Evolutionary conservation across 2,888 invertebrate species (phyloP), one percentile per base, ranked within the genome.

Genomic region (Ditula angustiorana): DNA sequence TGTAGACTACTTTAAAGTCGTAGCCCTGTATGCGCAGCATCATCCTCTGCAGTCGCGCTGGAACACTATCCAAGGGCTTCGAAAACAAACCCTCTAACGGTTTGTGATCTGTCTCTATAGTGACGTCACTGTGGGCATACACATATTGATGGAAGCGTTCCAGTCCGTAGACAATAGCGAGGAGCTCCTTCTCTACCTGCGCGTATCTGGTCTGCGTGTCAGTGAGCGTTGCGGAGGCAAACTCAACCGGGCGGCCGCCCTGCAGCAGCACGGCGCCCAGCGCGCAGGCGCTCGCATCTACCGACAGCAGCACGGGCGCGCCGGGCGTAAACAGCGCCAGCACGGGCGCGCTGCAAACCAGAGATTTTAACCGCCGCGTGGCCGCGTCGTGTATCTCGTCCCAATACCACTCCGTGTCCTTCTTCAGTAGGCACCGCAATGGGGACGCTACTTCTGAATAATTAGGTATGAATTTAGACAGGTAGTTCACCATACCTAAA

Each of bases 401-500:
- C 56, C 41, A 44, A 21, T 33, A 16, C 33, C 28, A 49, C 10
- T 26, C 16, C 0, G 60, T 56, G 49, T 75, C 69, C 5, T 24
- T 26, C 11, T 26, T 41, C 7, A 41, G 16, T 5, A 41, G 19
- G 13, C 5, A 13, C 2, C 41, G 41, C 16, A 41, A 8, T 3
- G 41, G 41, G 7, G 23, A 8, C 13, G 24, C 16, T 24, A 26
- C 26, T 2, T 23, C 26, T 0, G 76, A 72, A 33, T 67, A 74
- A 23, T 73, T 70, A 1, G 21, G 74, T 75, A 66, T 13, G 16
- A 74, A 75, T 47, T 74, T 75, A 2, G 69, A 59, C 2, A 74
- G 33, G 59, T 73, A 74, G 55, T 74, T 73, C 0, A 70, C 52
- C 65, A 69, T 64, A 0, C 74, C 73, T 2, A 77, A 11, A 61